Evolutionary conservation across 2,113 vertebrate species (phyloP), one percentile per base, ranked within the genome.

Genomic region (Sylvicapra grimmia): DNA sequence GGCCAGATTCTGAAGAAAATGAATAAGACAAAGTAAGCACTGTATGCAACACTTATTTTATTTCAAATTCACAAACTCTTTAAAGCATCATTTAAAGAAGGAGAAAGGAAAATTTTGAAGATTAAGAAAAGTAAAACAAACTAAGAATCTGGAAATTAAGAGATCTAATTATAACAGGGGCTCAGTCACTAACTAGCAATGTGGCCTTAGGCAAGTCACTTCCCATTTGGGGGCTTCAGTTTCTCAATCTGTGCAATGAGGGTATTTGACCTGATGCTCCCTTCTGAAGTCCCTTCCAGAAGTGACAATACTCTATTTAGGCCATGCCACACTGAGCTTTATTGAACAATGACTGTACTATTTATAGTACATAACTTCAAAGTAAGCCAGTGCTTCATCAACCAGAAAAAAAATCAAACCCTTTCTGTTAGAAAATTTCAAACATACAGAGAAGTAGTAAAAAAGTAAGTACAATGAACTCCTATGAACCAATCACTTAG

Each of bases 1-100:
- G 99, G 63, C 99, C 99, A 91, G 99, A 99, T 97, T 99, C 99
- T 99, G 98, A n/a, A 40, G 77, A 96, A 84, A 95, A 82, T 27
- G 51, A 97, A n/a, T 27, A 89, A 59, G 13, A 84, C 47, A 86
- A 77, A 47, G 14, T 96, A 49, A 95, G 49, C 40, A 33, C 0
- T 53, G 4, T 23, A 31, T 36, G 27, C 4, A 84, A 90, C 23
- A 36, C 25, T 47, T 11, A 61, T n/a, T 92, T 97, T 82, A 96
- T 54, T 75, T 96, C 77, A 80, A 96, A 82, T 56, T 58, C 56
- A 87, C 5, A 95, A 79, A 68, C 49, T 82, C 53, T 85, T 63
- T 44, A 51, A 65, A 79, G 40, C 9, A 7, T 90, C 53, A 14
- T 36, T 72, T 56, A 72, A 29, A 65, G 58, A 95, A 15, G 61